Percentiles rank a stretch among this genome's conserved stretches.
Conservation (phyloP, 2,888 invertebrate genomes). For the Nomada fabriciana region DNA sequence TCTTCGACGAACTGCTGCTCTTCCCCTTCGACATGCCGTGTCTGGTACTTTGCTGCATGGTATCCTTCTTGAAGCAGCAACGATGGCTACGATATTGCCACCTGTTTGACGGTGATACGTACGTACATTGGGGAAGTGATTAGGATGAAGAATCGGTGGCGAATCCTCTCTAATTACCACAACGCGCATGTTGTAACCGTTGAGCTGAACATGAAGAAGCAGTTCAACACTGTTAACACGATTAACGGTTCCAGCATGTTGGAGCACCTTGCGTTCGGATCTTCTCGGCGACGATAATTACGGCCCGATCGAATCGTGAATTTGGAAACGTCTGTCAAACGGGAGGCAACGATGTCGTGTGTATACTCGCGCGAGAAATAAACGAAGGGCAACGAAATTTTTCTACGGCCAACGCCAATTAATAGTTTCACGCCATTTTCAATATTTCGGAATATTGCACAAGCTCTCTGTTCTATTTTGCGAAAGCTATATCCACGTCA, state of each 20-base stretch:
- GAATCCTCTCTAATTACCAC: constrained; percentile 61
- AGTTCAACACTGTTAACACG: constrained; percentile 75
- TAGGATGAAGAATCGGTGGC: neutral
- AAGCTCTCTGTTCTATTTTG: no score
- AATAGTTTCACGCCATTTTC: no score
- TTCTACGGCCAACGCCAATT: no score
- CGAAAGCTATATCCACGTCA: no score
- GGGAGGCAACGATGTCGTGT: neutral
- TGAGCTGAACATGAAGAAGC: constrained; percentile 77
- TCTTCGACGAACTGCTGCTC: constrained; percentile 27
- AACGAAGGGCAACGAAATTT: neutral
- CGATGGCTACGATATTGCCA: constrained; percentile 72
- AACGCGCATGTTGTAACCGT: constrained; percentile 76
- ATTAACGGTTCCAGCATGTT: constrained; percentile 74
- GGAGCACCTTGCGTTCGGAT: neutral
- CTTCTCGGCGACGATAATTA: neutral
- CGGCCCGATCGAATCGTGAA: constrained; percentile 15
- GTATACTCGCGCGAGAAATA: neutral
- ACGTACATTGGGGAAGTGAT: neutral
- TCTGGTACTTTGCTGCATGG: constrained; percentile 24
- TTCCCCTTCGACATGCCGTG: constrained; percentile 45
- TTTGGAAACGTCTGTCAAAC: constrained; percentile 30
- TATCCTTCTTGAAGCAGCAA: constrained; percentile 49
- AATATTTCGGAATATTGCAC: no score
- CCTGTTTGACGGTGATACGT: constrained; percentile 50